Conservation (phyloP, 2,113 vertebrate genomes). For the Phodopus roborovskii region DNA sequence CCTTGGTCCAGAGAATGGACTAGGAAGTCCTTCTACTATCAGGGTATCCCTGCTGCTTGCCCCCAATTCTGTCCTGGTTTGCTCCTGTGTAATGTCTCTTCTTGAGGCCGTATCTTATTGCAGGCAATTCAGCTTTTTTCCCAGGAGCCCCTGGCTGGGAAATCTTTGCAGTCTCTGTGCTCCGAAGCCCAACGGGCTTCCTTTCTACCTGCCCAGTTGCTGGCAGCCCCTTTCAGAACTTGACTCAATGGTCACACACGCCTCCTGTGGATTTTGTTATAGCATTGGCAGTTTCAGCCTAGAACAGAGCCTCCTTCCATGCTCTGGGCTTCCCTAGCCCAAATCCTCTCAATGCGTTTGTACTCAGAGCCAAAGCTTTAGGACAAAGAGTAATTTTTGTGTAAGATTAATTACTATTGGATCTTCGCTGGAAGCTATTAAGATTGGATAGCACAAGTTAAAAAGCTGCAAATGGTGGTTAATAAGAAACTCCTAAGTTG, state of each 20-base stretch:
- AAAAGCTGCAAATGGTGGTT: constrained; percentile 15
- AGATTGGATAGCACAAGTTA: constrained; percentile 18
- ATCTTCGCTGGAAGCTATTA: background rate
- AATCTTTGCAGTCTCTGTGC: background rate
- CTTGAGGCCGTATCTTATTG: background rate
- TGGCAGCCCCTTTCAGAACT: background rate
- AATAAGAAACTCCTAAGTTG: background rate
- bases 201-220: background rate
- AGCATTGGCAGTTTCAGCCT: background rate
- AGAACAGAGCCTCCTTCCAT: background rate
- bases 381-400: background rate
- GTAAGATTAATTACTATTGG: constrained; percentile 50
- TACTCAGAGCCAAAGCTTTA: constrained; percentile 9
- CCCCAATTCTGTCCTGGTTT: background rate
- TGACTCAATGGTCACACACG: background rate
- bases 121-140: background rate
- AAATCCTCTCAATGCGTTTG: background rate
- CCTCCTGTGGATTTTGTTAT: background rate
- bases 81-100: background rate
- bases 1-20: background rate
- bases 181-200: background rate
- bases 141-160: background rate
- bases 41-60: background rate
- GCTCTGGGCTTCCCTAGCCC: background rate
- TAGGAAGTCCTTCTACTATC: background rate